A percentile compares a stretch with the other conserved stretches of the same genome.
Conservation (phyloP, 2,797 vertebrate species). For the Staurois parvus region DNA sequence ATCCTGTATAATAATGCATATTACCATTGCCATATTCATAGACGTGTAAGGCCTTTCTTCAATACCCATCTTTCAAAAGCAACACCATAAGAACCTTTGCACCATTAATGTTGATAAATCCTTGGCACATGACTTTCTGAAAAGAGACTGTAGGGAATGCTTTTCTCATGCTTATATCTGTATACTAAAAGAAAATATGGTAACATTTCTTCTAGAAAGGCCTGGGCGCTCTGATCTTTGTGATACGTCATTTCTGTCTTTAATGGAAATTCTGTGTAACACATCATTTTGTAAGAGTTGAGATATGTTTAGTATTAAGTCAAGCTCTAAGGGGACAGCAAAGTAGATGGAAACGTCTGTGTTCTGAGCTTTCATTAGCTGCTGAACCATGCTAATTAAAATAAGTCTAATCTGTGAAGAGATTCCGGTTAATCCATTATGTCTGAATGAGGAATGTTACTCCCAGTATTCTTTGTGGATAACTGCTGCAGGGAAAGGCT, state of each 20-base stretch:
- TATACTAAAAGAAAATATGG: no score
- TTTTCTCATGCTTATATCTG: no score
- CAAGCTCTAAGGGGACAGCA: neutral
- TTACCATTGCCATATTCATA: no score
- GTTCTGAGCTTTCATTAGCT: neutral
- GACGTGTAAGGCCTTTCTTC: no score
- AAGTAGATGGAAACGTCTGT: neutral
- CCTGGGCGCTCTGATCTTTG: neutral
- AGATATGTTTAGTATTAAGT: conserved; percentile 15
- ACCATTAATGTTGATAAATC: neutral
- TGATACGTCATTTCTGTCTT: neutral
- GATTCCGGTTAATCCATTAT: no score
- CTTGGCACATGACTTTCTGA: neutral
- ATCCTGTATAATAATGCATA: no score
- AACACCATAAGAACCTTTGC: no score
- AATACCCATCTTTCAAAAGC: no score
- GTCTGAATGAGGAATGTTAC: no score
- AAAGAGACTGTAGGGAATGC: neutral
- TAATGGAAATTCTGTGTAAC: conserved; percentile 8
- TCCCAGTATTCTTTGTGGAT: no score
- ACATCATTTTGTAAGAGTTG: no score
- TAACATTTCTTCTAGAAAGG: neutral
- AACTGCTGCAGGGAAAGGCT: no score
- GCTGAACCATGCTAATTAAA: neutral
- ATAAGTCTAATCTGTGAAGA: neutral